Evolutionary conservation across 1,140 invertebrate genomes (phyloP).

Genomic region (Aphelenchoides fujianensis): DNA sequence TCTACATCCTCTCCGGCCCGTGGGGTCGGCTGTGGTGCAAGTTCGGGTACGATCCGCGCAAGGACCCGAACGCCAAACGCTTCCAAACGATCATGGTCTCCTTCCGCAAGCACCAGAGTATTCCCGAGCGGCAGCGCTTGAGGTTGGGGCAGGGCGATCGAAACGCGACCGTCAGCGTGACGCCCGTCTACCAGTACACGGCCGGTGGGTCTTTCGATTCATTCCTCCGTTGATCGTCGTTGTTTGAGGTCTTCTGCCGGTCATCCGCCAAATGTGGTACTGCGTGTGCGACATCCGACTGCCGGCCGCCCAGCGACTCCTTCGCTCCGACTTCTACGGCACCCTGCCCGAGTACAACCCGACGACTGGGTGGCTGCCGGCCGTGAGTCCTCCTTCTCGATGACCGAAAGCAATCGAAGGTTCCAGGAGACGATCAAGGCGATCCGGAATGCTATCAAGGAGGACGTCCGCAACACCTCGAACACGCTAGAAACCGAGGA

Average conservation of each 20-base stretch:
- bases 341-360: conserved; percentile 24
- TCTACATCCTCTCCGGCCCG: conserved; percentile 60
- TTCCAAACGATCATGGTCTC: conserved; percentile 62
- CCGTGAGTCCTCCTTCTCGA: conserved; percentile 39
- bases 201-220: conserved; percentile 50
- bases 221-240: too few species aligned
- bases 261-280: conserved; percentile 61
- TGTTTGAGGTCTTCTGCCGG: conserved; percentile 43
- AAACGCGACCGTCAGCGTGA: not conserved
- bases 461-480: conserved; percentile 49
- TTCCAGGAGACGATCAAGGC: conserved; percentile 40
- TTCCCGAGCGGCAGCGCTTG: conserved; percentile 55
- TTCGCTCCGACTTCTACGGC: conserved; percentile 23
- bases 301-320: conserved; percentile 45
- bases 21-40: conserved; percentile 61
- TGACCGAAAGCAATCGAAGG: not conserved
- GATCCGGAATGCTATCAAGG: conserved; percentile 53
- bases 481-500: conserved; percentile 63
- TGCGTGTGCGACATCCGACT: conserved; percentile 55
- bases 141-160: conserved; percentile 40
- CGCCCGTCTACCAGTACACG: conserved; percentile 36
- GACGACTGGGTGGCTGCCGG: conserved; percentile 50
- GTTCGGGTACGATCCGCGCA: conserved; percentile 61
- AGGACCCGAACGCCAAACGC: conserved; percentile 39
- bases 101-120: conserved; percentile 49